Percentiles rank a stretch among this genome's conserved stretches.
These are phyloP conservation scores for Gambusia holbrooki DNA, from an alignment of 2,113 vertebrate genomes.

Conservation along the genomic window DNA sequence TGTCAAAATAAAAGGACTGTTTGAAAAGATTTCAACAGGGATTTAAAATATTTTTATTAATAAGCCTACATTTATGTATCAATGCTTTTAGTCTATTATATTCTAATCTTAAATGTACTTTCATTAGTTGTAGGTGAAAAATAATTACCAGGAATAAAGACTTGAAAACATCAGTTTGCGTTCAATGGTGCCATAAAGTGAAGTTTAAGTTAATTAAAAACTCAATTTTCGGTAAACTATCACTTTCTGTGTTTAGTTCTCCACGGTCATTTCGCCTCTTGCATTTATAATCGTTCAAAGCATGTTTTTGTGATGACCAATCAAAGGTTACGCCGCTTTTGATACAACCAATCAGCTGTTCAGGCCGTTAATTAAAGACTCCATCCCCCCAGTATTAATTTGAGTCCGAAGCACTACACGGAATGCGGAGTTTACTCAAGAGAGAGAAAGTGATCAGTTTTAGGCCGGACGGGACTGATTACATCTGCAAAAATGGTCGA, in stretches of 20 bases:
- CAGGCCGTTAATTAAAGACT: background rate
- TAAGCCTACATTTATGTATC: too few species aligned
- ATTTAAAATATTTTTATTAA: too few species aligned
- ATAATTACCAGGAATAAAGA: too few species aligned
- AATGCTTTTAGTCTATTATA: too few species aligned
- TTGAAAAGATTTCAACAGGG: too few species aligned
- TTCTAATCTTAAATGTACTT: too few species aligned
- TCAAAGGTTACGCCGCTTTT: background rate
- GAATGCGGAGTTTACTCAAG: slow-evolving; percentile 5
- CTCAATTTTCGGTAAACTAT: background rate
- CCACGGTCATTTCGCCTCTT: background rate
- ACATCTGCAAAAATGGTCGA: slow-evolving; percentile 86
- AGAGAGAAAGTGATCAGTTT: background rate
- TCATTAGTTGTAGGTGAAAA: too few species aligned
- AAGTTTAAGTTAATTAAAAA: background rate
- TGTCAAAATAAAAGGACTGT: too few species aligned
- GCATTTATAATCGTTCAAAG: background rate
- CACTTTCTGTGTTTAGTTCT: background rate
- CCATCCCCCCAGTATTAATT: slow-evolving; percentile 49
- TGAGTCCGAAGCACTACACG: background rate
- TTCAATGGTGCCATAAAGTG: background rate
- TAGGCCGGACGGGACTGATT: background rate
- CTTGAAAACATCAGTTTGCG: too few species aligned
- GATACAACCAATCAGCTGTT: slow-evolving; percentile 61
- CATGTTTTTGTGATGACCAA: slow-evolving; percentile 21